Percentiles rank a stretch among this genome's conserved stretches.
These are phyloP conservation scores for Pollenia amentaria DNA, from an alignment of 2,888 invertebrate genomes.

Conservation along the genomic window DNA sequence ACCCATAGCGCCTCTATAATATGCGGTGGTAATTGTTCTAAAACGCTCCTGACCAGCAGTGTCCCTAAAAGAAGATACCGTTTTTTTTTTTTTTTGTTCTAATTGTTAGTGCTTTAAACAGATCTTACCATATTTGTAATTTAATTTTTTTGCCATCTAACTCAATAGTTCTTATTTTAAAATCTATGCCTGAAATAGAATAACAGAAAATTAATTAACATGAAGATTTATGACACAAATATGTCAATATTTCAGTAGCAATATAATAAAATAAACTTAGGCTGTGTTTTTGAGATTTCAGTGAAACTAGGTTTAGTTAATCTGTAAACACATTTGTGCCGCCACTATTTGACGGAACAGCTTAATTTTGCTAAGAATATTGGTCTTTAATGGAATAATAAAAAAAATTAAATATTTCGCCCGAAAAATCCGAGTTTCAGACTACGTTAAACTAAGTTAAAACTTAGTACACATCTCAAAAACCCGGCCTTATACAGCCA, in stretches of 20 bases:
- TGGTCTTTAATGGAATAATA: too few species aligned
- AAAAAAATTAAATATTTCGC: too few species aligned
- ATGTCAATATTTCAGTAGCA: background rate
- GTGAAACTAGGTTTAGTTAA: too few species aligned
- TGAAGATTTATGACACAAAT: background rate
- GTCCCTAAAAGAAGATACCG: constrained; percentile 88
- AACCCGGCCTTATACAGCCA: too few species aligned
- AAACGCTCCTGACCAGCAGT: constrained; percentile 99
- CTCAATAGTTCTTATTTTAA: constrained; percentile 99
- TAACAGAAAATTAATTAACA: constrained; percentile 67
- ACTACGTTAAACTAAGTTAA: too few species aligned
- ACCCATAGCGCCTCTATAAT: constrained; percentile 99
- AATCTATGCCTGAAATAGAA: constrained; percentile 94
- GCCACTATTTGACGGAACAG: too few species aligned
- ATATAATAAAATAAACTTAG: constrained; percentile 53
- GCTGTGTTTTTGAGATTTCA: too few species aligned
- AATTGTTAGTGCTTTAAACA: background rate
- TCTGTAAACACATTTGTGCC: too few species aligned
- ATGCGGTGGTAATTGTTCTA: constrained; percentile 99
- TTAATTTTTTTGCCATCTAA: constrained; percentile 99
- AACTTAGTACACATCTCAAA: too few species aligned
- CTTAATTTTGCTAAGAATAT: too few species aligned
- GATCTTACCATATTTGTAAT: constrained; percentile 97
- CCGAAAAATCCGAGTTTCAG: too few species aligned
- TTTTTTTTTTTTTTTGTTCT: background rate